These are phyloP conservation scores for Leptoclinus maculatus DNA, from an alignment of 2,797 vertebrate species.

Conservation along the genomic window DNA sequence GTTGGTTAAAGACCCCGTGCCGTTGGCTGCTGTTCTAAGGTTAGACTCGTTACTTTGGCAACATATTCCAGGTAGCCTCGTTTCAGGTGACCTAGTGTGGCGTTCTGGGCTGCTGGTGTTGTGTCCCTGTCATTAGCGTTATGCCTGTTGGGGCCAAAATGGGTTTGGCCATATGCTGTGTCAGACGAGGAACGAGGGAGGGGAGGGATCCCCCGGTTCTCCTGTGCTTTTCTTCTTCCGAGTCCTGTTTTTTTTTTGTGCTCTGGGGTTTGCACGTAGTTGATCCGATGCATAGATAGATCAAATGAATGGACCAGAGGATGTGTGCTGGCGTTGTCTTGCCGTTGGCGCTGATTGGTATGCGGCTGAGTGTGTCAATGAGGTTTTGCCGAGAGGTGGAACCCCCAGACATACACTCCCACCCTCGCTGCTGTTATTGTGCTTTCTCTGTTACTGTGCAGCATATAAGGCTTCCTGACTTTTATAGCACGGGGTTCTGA, in stretches of 20 bases:
- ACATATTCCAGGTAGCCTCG: conserved; percentile 68
- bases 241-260: conserved; percentile 46
- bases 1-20: conserved; percentile 47
- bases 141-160: conserved; percentile 58
- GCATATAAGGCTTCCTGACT: conserved; percentile 65
- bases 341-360: conserved; percentile 77
- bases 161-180: conserved; percentile 71
- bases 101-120: conserved; percentile 55
- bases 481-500: conserved; percentile 65
- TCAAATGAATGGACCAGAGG: conserved; percentile 57
- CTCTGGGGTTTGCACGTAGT: conserved; percentile 26
- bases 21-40: conserved; percentile 48
- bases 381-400: conserved; percentile 77
- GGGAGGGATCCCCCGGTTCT: conserved; percentile 61
- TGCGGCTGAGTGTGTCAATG: conserved; percentile 80
- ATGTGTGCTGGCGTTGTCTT: conserved; percentile 61
- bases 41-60: conserved; percentile 54
- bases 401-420: conserved; percentile 72
- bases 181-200: conserved; percentile 58
- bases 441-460: conserved; percentile 64
- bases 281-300: conserved; percentile 45
- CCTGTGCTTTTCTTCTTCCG: conserved; percentile 18
- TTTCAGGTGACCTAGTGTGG: conserved; percentile 55
- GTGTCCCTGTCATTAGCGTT: conserved; percentile 60
- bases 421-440: conserved; percentile 69